These are phyloP conservation scores for Centropus bengalensis DNA, from an alignment of 2,113 vertebrate genomes.

Conservation along the genomic window DNA sequence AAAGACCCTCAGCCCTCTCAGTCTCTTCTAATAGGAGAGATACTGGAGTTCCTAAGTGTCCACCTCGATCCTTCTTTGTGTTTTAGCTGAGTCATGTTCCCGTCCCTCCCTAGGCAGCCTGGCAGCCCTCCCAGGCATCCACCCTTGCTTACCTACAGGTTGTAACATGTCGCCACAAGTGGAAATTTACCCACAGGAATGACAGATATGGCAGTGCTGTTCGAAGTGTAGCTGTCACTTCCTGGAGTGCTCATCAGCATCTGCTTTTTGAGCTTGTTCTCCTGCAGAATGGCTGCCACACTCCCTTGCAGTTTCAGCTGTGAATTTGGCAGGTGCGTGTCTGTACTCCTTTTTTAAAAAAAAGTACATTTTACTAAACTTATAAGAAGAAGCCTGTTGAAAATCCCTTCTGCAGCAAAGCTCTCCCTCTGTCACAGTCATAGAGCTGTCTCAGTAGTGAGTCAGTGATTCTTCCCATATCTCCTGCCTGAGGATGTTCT, in stretches of 20 bases:
- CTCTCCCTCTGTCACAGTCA: background rate
- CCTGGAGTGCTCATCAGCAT: background rate
- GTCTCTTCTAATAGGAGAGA: background rate
- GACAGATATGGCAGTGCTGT: background rate
- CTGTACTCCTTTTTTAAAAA: background rate
- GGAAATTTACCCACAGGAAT: accelerated
- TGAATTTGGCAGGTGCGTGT: accelerated
- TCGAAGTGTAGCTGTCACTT: background rate
- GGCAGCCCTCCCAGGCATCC: background rate
- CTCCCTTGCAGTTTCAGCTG: background rate
- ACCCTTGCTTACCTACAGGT: accelerated
- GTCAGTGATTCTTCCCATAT: no score
- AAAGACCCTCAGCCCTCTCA: background rate
- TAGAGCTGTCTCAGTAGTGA: background rate
- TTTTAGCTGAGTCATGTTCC: background rate
- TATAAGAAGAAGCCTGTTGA: background rate
- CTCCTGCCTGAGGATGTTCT: background rate
- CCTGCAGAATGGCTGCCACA: background rate
- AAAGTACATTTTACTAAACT: background rate
- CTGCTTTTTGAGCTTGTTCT: background rate
- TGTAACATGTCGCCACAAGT: accelerated
- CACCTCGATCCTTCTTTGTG: accelerated
- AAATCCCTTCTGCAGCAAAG: background rate
- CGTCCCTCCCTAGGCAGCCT: background rate
- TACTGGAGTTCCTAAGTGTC: background rate